phyloP scores from a whole-genome alignment of 2,797 vertebrate species.

The Coregonus suidteri region DNA sequence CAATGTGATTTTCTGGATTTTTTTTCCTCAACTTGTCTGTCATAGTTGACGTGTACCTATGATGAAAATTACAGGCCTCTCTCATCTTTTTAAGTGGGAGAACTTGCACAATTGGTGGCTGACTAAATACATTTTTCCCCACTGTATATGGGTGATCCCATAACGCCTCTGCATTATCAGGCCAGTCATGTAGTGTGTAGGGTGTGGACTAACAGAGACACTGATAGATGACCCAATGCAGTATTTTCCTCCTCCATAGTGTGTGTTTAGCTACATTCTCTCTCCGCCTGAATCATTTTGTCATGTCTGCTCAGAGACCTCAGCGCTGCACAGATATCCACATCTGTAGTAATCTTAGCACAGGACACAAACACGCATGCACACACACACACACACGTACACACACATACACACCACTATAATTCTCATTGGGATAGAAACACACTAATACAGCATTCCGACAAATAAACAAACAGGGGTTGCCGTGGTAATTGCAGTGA shows the following conservation, averaged over 20 bases:
- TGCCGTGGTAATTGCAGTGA: constrained; percentile 71
- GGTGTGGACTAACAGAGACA: constrained; percentile 27
- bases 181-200: not conserved
- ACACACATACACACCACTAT: not conserved
- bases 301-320: not conserved
- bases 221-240: constrained; percentile 55
- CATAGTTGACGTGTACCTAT: too few relatives aligned
- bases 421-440: constrained; percentile 10
- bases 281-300: constrained; percentile 12
- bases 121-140: too few relatives aligned
- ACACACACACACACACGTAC: not conserved
- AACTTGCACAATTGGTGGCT: too few relatives aligned
- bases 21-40: too few relatives aligned
- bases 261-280: constrained; percentile 25
- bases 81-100: too few relatives aligned
- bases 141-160: not conserved
- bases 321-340: constrained; percentile 20
- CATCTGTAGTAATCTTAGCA: constrained; percentile 53
- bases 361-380: not conserved
- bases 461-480: constrained; percentile 70
- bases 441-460: constrained; percentile 65
- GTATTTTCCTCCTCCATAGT: constrained; percentile 25
- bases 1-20: too few relatives aligned
- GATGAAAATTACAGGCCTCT: too few relatives aligned
- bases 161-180: not conserved